A percentile compares a stretch with the other conserved stretches of the same genome.
Conservation (phyloP, 1,140 invertebrate species). For the Brachionus paranguensis region DNA sequence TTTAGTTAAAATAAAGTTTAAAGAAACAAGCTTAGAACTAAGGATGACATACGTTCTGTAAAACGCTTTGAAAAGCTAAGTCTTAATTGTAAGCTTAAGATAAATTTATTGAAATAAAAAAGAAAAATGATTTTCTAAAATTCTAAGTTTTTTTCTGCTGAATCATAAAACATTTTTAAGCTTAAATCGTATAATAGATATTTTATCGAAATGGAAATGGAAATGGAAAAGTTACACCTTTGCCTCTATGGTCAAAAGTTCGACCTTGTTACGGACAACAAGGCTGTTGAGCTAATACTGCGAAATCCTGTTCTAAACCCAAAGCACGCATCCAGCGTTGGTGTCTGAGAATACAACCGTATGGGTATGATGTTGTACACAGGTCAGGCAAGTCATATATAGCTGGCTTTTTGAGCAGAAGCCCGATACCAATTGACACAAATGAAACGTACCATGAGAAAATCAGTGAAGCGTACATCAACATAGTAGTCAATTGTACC, state of each 20-base stretch:
- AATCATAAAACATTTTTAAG: too few relatives aligned
- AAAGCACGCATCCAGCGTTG: neutral
- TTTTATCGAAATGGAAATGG: too few relatives aligned
- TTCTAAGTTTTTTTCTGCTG: too few relatives aligned
- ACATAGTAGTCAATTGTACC: neutral
- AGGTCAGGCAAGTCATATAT: constrained; percentile 50
- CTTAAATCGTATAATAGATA: too few relatives aligned
- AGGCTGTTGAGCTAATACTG: neutral
- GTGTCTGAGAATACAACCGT: neutral
- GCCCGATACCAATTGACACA: neutral
- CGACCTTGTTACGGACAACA: neutral
- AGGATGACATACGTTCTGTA: too few relatives aligned
- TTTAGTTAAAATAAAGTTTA: too few relatives aligned
- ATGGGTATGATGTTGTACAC: constrained; percentile 53
- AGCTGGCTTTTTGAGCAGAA: neutral
- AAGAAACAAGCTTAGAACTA: too few relatives aligned
- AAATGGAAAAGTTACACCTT: neutral
- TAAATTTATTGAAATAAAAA: too few relatives aligned
- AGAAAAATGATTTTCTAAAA: too few relatives aligned
- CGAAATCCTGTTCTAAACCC: neutral
- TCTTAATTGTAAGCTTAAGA: too few relatives aligned
- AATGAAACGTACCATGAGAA: neutral
- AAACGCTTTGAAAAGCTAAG: too few relatives aligned
- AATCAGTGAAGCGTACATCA: constrained; percentile 43
- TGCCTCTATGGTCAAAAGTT: neutral